A percentile compares a stretch with the other conserved stretches of the same genome.
Evolutionary conservation across 1,140 invertebrate genomes (phyloP).

Genomic region (Fopius arisanus): DNA sequence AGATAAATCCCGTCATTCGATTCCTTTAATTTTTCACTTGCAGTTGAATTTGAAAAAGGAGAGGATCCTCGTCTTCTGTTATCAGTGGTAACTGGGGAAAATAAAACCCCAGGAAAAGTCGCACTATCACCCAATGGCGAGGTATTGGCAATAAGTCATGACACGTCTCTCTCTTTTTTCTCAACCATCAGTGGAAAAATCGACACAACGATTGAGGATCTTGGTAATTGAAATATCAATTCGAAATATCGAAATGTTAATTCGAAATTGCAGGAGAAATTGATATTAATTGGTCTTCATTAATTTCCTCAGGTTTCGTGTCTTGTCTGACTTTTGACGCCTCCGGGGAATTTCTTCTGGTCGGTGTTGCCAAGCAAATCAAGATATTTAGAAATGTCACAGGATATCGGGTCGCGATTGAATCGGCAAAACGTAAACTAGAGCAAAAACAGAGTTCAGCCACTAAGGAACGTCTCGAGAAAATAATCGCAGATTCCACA

Average conservation of each 20-base stretch:
- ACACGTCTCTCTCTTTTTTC: conserved; percentile 74
- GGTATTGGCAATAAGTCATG: conserved; percentile 75
- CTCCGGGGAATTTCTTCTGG: conserved; percentile 76
- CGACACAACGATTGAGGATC: conserved; percentile 73
- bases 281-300: conserved; percentile 12
- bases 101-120: conserved; percentile 57
- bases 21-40: conserved; percentile 47
- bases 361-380: conserved; percentile 78
- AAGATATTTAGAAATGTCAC: conserved; percentile 84
- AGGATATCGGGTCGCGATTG: conserved; percentile 75
- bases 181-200: conserved; percentile 71
- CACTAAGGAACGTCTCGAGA: conserved; percentile 77
- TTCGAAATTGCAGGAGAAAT: background rate
- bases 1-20: too few species aligned
- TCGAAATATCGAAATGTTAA: background rate
- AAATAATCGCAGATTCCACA: conserved; percentile 74
- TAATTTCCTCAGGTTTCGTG: conserved; percentile 70
- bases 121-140: conserved; percentile 79
- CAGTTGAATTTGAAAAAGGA: conserved; percentile 81
- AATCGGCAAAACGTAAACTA: conserved; percentile 72
- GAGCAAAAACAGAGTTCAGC: conserved; percentile 71
- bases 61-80: conserved; percentile 78
- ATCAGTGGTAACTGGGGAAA: conserved; percentile 70
- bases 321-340: conserved; percentile 77
- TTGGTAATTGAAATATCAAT: conserved; percentile 63